Base-by-base conservation (phyloP, 2,888 invertebrate species). In the Cyaniris semiargus region DNA sequence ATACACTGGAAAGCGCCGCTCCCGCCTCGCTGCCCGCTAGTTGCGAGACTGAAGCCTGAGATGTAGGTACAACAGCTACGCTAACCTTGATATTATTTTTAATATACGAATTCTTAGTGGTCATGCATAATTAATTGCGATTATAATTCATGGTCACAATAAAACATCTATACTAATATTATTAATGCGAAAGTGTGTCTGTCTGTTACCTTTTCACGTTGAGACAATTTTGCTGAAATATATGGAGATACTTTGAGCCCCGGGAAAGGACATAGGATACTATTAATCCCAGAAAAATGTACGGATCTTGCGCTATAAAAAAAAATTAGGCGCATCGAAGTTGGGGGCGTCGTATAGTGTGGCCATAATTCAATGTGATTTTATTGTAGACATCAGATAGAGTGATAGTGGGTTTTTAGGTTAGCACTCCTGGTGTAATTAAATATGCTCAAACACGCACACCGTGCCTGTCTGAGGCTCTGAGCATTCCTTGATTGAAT, bases 391-490 rank as follows among this genome's bases (percentile, higher is more conserved):
- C 10, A 58, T 58, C 21, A n/a, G 58, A 21, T 53, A 53, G 53
- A n/a, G 53, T 53, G n/a, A 53, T n/a, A 58, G 58, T 58, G 23
- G 58, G 21, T 58, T 58, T 58, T 58, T 58, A 58, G 58, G 58
- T 58, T 58, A 23, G 8, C 58, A 58, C 58, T 58, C 58, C 23
- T 58, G 8, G 58, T n/a, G 58, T 58, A 58, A 58, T 58, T 58
- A 58, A 58, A 58, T 58, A 21, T 10, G 8, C 58, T 58, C 8
- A 21, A 58, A 21, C 58, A 58, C 58, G 58, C 58, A 58, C 58
- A 10, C n/a, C 21, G 21, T 58, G 58, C 58, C n/a, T 8, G 58
- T 56, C 56, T 21, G 10, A 10, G 21, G 3, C 21, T 56, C 56
- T 21, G 10, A 10, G 21, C n/a, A 58, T n/a, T 58, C 21, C 21